Evolutionary conservation across 1,140 invertebrate species (phyloP).

Genomic region (Sminthurides bifidus): DNA sequence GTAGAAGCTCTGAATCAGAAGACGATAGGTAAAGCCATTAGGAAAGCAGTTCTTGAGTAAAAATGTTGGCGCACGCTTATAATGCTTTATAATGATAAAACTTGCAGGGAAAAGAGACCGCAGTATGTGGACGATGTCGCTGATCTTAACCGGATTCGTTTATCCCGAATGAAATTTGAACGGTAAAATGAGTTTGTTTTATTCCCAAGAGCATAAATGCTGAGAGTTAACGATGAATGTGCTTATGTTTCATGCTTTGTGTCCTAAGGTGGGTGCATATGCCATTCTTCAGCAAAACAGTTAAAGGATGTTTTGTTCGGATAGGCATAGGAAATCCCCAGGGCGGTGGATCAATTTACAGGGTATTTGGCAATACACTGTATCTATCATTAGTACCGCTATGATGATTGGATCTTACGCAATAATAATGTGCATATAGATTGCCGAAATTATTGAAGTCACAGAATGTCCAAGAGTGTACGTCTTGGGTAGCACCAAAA

Average conservation of each 20-base stretch:
- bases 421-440: slow-evolving; percentile 35
- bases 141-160: slow-evolving; percentile 72
- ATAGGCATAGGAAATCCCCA: slow-evolving; percentile 80
- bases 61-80: no score
- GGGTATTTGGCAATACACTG: slow-evolving; percentile 43
- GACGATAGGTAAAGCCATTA: slow-evolving; percentile 34
- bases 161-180: slow-evolving; percentile 87
- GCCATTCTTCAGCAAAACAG: slow-evolving; percentile 84
- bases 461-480: slow-evolving; percentile 94
- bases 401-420: background rate
- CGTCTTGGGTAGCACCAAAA: slow-evolving; percentile 73
- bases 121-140: slow-evolving; percentile 59
- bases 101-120: slow-evolving; percentile 40
- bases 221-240: slow-evolving; percentile 1
- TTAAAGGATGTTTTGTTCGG: slow-evolving; percentile 84
- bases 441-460: slow-evolving; percentile 87
- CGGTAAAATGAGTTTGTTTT: slow-evolving; percentile 37
- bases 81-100: background rate
- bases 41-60: background rate
- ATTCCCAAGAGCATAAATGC: background rate
- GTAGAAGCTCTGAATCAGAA: slow-evolving; percentile 43
- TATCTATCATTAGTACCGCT: background rate
- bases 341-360: slow-evolving; percentile 78
- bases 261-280: slow-evolving; percentile 71
- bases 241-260: slow-evolving; percentile 8